These are phyloP conservation scores for Psilopsiagon aurifrons DNA, from an alignment of 2,113 vertebrate genomes.

Conservation along the genomic window DNA sequence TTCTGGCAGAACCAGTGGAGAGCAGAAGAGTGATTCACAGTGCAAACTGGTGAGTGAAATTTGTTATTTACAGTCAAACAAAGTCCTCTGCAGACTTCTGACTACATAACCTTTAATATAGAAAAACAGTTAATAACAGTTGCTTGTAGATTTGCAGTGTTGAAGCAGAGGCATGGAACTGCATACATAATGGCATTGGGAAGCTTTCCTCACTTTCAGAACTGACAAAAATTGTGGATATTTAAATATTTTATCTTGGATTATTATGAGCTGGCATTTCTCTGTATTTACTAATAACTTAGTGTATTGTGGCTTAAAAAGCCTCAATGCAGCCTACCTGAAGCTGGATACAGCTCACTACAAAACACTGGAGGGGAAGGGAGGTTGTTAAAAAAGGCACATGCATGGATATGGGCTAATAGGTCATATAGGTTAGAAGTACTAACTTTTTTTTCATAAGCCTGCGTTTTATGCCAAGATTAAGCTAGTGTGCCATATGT, in stretches of 20 bases:
- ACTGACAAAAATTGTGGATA: not conserved
- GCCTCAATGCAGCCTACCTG: not conserved
- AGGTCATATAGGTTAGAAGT: not conserved
- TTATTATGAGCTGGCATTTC: not conserved
- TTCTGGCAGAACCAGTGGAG: not conserved
- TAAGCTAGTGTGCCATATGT: not conserved
- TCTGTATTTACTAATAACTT: not conserved
- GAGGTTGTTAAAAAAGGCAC: not conserved
- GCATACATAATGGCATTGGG: not conserved
- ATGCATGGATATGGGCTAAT: not conserved
- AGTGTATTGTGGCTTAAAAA: not conserved
- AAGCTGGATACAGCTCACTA: not conserved
- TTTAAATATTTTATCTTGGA: slow-evolving; percentile 14
- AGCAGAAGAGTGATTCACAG: not conserved
- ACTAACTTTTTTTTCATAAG: not conserved
- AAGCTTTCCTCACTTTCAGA: not conserved
- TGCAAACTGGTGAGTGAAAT: not conserved
- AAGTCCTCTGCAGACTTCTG: slow-evolving; percentile 13
- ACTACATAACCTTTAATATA: not conserved
- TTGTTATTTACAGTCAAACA: slow-evolving; percentile 9
- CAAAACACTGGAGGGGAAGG: not conserved
- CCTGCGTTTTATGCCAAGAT: not conserved
- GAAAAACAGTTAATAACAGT: not conserved
- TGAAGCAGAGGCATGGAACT: not conserved
- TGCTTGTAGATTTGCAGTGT: not conserved